phyloP scores from a whole-genome alignment of 1,140 invertebrate genomes.

The Macrobrachium rosenbergii region DNA sequence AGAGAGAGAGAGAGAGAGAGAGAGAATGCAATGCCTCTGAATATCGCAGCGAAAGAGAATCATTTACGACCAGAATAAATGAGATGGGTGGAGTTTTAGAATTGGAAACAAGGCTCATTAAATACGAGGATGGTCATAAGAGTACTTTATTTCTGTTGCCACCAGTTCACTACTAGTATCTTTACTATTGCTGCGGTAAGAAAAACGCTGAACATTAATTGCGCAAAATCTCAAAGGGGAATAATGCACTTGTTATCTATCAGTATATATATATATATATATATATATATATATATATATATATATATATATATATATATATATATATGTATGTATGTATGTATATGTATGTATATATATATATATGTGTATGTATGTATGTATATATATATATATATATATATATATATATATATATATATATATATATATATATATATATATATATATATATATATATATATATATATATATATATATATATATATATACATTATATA shows the following conservation, averaged over 20 bases:
- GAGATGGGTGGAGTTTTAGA: background rate
- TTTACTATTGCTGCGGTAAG: background rate
- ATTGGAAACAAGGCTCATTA: background rate
- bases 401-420: constrained; percentile 8
- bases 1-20: constrained; percentile 2
- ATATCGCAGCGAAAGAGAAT: background rate
- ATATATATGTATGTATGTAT: background rate
- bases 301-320: constrained; percentile 5
- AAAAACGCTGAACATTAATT: no score
- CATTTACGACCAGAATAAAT: background rate
- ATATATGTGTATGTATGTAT: background rate
- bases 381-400: constrained; percentile 5
- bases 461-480: no score
- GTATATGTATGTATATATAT: background rate
- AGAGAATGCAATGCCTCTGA: no score
- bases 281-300: no score
- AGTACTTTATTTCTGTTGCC: no score
- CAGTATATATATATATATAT: no score
- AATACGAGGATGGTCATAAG: background rate
- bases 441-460: no score
- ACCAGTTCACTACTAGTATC: no score
- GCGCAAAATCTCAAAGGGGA: no score
- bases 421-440: background rate
- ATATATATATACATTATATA: background rate
- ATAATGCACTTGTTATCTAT: no score